Evolutionary conservation across 2,113 vertebrate genomes (phyloP).

Genomic region (Ramphastos sulfuratus): DNA sequence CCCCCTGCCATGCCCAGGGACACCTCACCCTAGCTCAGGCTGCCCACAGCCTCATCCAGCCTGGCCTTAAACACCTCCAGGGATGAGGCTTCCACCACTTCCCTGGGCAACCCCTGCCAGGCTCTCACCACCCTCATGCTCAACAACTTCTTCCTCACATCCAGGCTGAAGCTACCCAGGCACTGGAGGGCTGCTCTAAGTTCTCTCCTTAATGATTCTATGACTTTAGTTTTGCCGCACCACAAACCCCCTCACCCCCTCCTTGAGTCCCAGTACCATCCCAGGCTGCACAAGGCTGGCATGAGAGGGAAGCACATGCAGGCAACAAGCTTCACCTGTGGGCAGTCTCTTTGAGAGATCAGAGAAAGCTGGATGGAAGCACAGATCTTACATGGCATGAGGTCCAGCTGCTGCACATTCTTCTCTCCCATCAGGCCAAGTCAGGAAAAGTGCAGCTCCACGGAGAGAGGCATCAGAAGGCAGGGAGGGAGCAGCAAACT

Average conservation of each 20-base stretch:
- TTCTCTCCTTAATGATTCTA: too few relatives aligned
- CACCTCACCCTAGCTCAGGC: too few relatives aligned
- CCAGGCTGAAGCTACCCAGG: too few relatives aligned
- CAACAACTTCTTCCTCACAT: too few relatives aligned
- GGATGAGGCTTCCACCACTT: too few relatives aligned
- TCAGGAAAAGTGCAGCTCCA: constrained; percentile 38
- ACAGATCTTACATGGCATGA: constrained; percentile 62
- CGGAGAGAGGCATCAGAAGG: constrained; percentile 8
- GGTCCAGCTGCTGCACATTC: constrained; percentile 53
- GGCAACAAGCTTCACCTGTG: neutral
- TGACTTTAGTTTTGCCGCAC: neutral
- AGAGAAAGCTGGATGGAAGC: neutral
- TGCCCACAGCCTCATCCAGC: too few relatives aligned
- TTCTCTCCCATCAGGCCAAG: constrained; percentile 9
- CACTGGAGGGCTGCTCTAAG: too few relatives aligned
- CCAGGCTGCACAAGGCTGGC: neutral
- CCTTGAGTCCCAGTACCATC: neutral
- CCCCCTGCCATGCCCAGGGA: too few relatives aligned
- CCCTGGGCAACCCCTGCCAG: too few relatives aligned
- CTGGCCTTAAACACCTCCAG: too few relatives aligned
- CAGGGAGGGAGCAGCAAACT: constrained; percentile 46
- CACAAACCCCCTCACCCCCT: neutral
- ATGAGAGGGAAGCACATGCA: neutral
- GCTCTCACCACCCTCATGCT: too few relatives aligned
- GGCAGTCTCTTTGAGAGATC: neutral